These are phyloP conservation scores for Pteruthius melanotis DNA, from an alignment of 2,113 vertebrate genomes.

Conservation along the genomic window DNA sequence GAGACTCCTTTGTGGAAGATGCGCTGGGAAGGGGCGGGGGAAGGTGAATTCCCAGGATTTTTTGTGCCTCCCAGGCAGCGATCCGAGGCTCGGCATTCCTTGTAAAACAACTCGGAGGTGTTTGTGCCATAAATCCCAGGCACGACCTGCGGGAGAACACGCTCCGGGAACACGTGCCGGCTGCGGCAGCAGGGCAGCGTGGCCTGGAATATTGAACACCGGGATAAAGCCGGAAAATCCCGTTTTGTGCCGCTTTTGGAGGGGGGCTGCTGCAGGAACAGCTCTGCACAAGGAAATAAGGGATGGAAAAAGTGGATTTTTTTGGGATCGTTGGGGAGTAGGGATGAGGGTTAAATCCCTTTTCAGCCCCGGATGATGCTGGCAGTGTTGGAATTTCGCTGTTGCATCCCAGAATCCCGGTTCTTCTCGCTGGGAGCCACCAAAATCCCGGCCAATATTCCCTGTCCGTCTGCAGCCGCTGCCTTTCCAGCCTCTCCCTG, in stretches of 20 bases:
- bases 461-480: rapidly evolving
- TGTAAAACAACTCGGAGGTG: not conserved
- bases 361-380: not conserved
- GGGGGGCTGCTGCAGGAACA: not conserved
- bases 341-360: not conserved
- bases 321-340: not conserved
- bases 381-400: not conserved
- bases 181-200: not conserved
- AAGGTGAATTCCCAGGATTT: not conserved
- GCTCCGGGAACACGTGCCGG: not conserved
- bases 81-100: not conserved
- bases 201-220: not conserved
- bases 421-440: rapidly evolving
- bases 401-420: rapidly evolving
- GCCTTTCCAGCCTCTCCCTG: not conserved
- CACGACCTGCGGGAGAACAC: not conserved
- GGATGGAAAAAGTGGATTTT: not conserved
- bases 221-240: not conserved
- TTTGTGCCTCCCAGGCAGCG: rapidly evolving
- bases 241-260: not conserved
- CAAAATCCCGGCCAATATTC: not conserved
- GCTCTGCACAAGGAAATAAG: rapidly evolving
- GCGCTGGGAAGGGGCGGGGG: rapidly evolving
- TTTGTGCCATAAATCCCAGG: not conserved
- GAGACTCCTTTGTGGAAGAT: not conserved